Conservation (phyloP, 2,113 vertebrate species). For the Hippocampus barbouri region DNA sequence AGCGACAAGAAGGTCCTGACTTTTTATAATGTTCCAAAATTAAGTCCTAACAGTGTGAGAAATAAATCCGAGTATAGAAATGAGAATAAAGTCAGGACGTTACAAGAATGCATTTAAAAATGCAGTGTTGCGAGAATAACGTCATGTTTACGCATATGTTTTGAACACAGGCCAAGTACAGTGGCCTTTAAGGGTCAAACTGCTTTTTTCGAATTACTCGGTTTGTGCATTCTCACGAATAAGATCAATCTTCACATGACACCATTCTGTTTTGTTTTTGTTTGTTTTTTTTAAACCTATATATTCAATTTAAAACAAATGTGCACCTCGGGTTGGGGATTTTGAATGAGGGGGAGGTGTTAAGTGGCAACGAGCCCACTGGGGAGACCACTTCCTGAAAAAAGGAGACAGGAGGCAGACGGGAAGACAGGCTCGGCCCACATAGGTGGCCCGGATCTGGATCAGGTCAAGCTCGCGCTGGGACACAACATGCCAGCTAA, state of each 20-base stretch:
- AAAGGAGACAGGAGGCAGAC: conserved; percentile 65
- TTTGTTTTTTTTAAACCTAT: background rate
- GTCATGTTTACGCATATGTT: background rate
- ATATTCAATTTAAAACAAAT: background rate
- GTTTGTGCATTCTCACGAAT: background rate
- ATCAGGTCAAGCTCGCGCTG: conserved; percentile 40
- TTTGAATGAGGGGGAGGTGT: conserved; percentile 6
- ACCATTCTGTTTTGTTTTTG: too few relatives aligned
- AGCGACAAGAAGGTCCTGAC: background rate
- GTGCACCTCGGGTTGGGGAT: conserved; percentile 4
- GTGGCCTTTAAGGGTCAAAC: background rate
- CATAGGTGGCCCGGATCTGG: conserved; percentile 70
- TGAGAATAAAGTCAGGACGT: too few relatives aligned
- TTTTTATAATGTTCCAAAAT: too few relatives aligned
- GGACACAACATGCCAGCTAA: conserved; percentile 29
- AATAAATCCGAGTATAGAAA: too few relatives aligned
- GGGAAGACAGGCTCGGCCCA: conserved; percentile 56
- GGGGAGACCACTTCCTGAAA: conserved; percentile 2
- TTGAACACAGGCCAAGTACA: background rate
- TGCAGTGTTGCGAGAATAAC: too few relatives aligned
- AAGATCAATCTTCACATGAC: background rate
- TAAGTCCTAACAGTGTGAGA: too few relatives aligned
- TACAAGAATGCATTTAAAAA: too few relatives aligned
- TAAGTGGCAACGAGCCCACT: conserved; percentile 27
- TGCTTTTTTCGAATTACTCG: background rate